Evolutionary conservation across 2,113 vertebrate species (phyloP), one percentile per base, ranked within the genome.

Genomic region (Dipodomys spectabilis): DNA sequence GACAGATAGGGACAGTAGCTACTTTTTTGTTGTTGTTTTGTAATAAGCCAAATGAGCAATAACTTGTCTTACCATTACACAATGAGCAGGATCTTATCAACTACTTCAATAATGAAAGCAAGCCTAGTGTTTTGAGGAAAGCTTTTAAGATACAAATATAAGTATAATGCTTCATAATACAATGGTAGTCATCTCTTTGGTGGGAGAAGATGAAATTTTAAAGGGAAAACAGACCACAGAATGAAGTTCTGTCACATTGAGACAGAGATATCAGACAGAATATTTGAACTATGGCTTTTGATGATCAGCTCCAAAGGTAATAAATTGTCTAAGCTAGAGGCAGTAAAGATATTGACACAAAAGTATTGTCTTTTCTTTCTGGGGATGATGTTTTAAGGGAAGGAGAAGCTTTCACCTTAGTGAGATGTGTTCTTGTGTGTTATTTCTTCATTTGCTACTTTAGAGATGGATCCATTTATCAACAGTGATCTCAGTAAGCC

Each of bases 41-140:
- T 90, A 93, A 81, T 82, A 84, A 95, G 84, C 15, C 5, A 71
- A 91, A 84, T 78, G 20, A 91, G 32, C 45, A 95, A 35, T 86
- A 83, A 81, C 68, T 78, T 93, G 79, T 77, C 67, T 80, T 82
- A 39, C 30, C 91, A 68, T 82, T 88, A 69, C 39, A 30, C 23
- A 44, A 44, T 78, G 22, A 88, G 39, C 78, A 85, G 44, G n/a
- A 23, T 78, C 77, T 81, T 96, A 30, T 32, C 78, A 92, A 10
- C 18, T 27, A 71, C 32, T 72, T 90, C 12, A 18, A 77, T 27
- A n/a, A 77, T 75, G 49, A 88, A 92, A 91, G 27, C 45, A 92
- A 86, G 20, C 30, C 53, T 53, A 39, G 30, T 12, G 9, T 72
- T 85, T 82, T 90, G 65, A 69, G 49, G 28, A 86, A 12, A 12